A percentile compares a stretch with the other conserved stretches of the same genome.
Evolutionary conservation across 2,113 vertebrate genomes (phyloP).

Genomic region (Percopsis transmontana): DNA sequence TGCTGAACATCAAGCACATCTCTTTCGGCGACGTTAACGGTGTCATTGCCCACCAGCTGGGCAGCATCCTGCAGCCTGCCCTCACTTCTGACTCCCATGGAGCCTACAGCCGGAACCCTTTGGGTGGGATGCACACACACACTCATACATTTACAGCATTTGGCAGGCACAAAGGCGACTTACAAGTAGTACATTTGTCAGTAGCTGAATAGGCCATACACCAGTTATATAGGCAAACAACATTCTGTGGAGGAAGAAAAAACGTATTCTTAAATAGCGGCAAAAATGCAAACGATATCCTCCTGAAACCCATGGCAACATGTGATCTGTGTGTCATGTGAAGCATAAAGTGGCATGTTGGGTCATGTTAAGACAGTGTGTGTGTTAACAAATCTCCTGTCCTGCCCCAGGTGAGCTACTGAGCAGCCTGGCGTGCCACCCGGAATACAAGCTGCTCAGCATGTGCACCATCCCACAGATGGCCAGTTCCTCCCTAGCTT

Average conservation of each 20-base stretch:
- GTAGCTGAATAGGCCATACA: too few species aligned
- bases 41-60: conserved; percentile 93
- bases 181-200: background rate
- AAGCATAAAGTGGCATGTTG: background rate
- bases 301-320: background rate
- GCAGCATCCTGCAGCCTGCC: conserved; percentile 87
- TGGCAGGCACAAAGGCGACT: background rate
- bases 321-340: too few species aligned
- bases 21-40: conserved; percentile 88
- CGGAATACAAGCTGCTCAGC: conserved; percentile 91
- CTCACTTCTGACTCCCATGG: conserved; percentile 66
- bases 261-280: background rate
- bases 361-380: background rate
- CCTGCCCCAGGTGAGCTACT: conserved; percentile 84
- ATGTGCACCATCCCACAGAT: conserved; percentile 90
- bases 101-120: conserved; percentile 83
- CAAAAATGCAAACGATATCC: too few species aligned
- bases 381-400: conserved; percentile 3
- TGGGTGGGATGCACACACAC: conserved; percentile 78
- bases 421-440: conserved; percentile 86
- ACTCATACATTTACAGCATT: background rate
- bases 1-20: conserved; percentile 91
- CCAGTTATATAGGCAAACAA: too few species aligned
- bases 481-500: conserved; percentile 84
- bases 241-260: background rate